These are phyloP conservation scores for Diplazon laetatorius DNA, from an alignment of 2,888 invertebrate species.

Conservation along the genomic window DNA sequence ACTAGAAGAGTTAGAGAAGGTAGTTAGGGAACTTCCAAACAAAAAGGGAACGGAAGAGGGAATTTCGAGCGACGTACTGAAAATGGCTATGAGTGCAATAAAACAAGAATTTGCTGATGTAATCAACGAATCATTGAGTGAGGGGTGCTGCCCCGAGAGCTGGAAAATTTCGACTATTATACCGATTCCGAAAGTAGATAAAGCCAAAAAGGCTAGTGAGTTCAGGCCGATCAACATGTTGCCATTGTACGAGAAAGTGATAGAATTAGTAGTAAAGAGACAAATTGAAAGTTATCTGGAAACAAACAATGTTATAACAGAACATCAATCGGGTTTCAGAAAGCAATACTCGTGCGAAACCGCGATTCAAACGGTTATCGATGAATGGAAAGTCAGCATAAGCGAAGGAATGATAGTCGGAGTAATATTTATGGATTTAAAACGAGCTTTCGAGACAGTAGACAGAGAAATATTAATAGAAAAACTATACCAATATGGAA, in stretches of 20 bases:
- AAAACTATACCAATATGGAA: conserved; percentile 39
- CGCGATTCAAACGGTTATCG: not conserved
- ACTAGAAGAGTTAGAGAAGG: conserved; percentile 1
- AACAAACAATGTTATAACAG: conserved; percentile 1
- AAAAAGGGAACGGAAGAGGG: conserved; percentile 29
- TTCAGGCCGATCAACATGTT: conserved; percentile 46
- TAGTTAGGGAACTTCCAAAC: conserved; percentile 22
- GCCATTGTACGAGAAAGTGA: conserved; percentile 37
- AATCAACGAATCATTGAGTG: conserved; percentile 35
- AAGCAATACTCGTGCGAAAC: not conserved
- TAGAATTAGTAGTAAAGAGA: conserved; percentile 25
- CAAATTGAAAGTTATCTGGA: conserved; percentile 16
- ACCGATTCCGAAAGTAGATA: conserved; percentile 40
- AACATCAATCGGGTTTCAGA: too few species aligned
- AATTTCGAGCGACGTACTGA: conserved; percentile 31
- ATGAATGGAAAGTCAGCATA: too few species aligned
- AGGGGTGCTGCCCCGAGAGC: conserved; percentile 23
- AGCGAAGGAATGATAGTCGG: too few species aligned
- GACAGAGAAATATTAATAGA: too few species aligned
- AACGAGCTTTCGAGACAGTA: too few species aligned
- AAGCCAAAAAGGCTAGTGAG: conserved; percentile 30
- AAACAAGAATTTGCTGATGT: conserved; percentile 14
- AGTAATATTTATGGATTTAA: too few species aligned
- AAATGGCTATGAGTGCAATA: conserved; percentile 1
- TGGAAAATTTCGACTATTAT: conserved; percentile 48